Evolutionary conservation across 2,113 vertebrate species (phyloP), one percentile per base, ranked within the genome.

Genomic region (Brienomyrus brachyistius): DNA sequence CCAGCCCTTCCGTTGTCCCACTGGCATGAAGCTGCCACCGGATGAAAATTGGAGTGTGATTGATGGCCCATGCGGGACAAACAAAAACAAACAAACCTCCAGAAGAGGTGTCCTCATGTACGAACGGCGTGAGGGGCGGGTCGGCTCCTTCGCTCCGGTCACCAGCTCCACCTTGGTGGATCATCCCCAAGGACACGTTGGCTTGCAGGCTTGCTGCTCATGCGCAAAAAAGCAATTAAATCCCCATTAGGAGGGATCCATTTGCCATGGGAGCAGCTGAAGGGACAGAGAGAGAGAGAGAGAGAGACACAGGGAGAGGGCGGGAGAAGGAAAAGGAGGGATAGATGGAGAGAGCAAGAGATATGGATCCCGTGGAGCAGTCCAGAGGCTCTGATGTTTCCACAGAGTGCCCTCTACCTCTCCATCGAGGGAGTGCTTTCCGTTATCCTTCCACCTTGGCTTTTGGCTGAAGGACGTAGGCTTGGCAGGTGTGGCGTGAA

Each of bases 191-290:
- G 89, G 88, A 52, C 54, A 15, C 47, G 3, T 21, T 74, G 88
- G 89, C 90, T 62, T 89, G 91, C 91, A 35, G 54, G 89, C 90
- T 90, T 92, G 89, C 91, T 91, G 92, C 87, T 91, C 74, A 52
- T 85, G 89, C 45, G n/a, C 89, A 77, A 51, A 62, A 88, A 84
- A 88, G 56, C 82, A 86, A 87, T 91, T 85, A 86, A 86, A 90
- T 47, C 59, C 51, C 59, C 21, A 88, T 88, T 90, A 90, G 27
- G 87, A 35, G 40, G 48, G 45, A 90, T 88, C 74, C 87, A 86
- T 89, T 88, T 86, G 86, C 35, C 77, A 48, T 13, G 80, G 56
- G 86, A 59, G 70, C 27, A 47, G 87, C 52, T 54, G 86, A 54
- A 91, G 62, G 85, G 90, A 88, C 87, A 56, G 62, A 54, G 50